Percentiles rank a stretch among this genome's conserved stretches.
phyloP scores from a whole-genome alignment of 2,888 invertebrate species.

The Drosophila kanekoi region DNA sequence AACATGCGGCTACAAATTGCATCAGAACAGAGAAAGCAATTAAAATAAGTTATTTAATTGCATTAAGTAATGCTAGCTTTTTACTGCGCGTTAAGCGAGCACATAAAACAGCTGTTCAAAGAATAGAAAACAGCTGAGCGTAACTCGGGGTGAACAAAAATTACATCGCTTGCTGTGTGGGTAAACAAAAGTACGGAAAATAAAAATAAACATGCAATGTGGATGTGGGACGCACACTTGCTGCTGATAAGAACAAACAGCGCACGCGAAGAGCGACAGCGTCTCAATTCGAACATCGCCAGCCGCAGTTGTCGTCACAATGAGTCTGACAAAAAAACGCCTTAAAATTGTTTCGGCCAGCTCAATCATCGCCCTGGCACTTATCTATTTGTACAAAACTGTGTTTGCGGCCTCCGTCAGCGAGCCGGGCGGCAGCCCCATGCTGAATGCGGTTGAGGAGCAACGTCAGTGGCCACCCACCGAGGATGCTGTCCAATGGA shows the following conservation, averaged over 20 bases:
- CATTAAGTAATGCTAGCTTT: too few relatives aligned
- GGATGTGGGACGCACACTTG: constrained; percentile 56
- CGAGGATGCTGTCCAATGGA: constrained; percentile 49
- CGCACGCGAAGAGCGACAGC: constrained; percentile 30
- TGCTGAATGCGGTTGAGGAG: constrained; percentile 40
- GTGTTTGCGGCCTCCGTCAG: constrained; percentile 27
- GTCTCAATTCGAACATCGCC: constrained; percentile 35
- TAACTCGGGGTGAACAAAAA: constrained; percentile 17
- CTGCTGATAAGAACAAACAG: constrained; percentile 69
- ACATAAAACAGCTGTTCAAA: constrained; percentile 27
- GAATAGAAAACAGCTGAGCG: constrained; percentile 42
- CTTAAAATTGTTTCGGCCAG: constrained; percentile 53
- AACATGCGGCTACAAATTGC: not conserved
- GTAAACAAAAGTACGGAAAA: constrained; percentile 47
- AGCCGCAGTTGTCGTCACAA: constrained; percentile 35
- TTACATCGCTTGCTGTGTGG: constrained; percentile 24
- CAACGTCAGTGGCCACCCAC: constrained; percentile 65
- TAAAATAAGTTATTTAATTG: not conserved
- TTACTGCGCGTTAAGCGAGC: not conserved
- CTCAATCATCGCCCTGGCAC: constrained; percentile 55
- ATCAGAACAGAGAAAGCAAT: not conserved
- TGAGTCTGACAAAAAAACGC: constrained; percentile 69
- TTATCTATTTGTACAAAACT: constrained; percentile 74
- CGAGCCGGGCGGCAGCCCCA: not conserved
- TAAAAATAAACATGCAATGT: constrained; percentile 65